These are phyloP conservation scores for Blastobasis lacticolella DNA, from an alignment of 2,888 invertebrate genomes.

Conservation along the genomic window DNA sequence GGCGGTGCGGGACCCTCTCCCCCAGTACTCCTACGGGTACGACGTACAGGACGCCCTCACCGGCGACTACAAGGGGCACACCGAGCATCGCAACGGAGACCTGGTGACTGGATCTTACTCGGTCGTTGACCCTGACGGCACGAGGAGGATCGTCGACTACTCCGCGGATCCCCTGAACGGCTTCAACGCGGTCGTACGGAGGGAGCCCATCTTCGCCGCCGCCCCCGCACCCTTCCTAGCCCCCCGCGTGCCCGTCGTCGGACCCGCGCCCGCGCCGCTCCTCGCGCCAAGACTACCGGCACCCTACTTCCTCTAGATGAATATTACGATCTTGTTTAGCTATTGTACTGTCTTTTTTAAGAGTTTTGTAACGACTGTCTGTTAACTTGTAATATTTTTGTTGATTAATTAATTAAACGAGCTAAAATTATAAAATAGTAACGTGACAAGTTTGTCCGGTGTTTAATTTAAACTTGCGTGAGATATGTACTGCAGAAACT, in stretches of 20 bases:
- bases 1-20: slow-evolving; percentile 54
- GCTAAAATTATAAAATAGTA: no score
- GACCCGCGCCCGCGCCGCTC: slow-evolving; percentile 36
- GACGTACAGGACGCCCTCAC: slow-evolving; percentile 74
- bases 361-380: slow-evolving; percentile 51
- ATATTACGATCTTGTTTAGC: slow-evolving; percentile 64
- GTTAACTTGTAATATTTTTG: slow-evolving; percentile 38
- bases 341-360: slow-evolving; percentile 43
- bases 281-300: slow-evolving; percentile 42
- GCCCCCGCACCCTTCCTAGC: slow-evolving; percentile 35
- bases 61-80: slow-evolving; percentile 75
- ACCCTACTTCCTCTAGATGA: slow-evolving; percentile 61
- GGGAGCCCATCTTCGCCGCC: slow-evolving; percentile 56
- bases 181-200: slow-evolving; percentile 73
- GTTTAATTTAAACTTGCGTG: no score
- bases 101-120: slow-evolving; percentile 73
- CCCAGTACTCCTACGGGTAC: slow-evolving; percentile 75
- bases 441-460: no score
- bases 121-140: slow-evolving; percentile 73
- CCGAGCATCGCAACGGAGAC: slow-evolving; percentile 72
- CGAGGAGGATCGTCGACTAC: slow-evolving; percentile 72
- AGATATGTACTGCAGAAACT: no score
- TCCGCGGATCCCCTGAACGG: slow-evolving; percentile 71
- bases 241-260: slow-evolving; percentile 30
- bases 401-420: no score